Evolutionary conservation across 2,797 vertebrate species (phyloP), one percentile per base, ranked within the genome.

Genomic region (Okamejei kenojei): DNA sequence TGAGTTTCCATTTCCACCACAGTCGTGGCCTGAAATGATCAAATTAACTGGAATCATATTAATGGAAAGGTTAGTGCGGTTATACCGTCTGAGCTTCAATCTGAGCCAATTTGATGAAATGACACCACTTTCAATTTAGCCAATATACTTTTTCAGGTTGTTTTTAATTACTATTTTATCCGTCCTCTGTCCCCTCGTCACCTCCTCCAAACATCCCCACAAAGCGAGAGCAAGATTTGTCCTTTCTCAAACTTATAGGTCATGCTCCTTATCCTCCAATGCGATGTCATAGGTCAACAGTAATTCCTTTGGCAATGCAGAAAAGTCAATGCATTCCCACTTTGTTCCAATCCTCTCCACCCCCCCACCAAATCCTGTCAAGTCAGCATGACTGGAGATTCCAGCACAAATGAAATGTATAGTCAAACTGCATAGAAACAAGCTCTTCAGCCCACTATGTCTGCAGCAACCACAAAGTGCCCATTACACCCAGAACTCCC

Each of bases 1-100:
- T 92, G 90, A 76, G 73, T 92, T 92, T 92, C 29, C 68, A 92
- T 76, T 92, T 92, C 38, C 90, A 76, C 2, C 2, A 15, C 21
- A 29, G 71, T 54, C 32, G 54, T 58, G 23, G 35, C 26, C 38
- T 68, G 61, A 88, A 68, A 88, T 88, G n/a, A 38, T 63, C 15
- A 35, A 19, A 68, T 68, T 35, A 68, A 68, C 65, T 88, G 63
- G 84, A 35, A 88, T 45, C 65, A 7, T 76, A 58, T 73, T 73
- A 92, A 76, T 92, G 71, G 73, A 76, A 92, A 58, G 84, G 68
- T 92, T 76, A 76, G 35, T 17, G 5, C 2, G 32, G 84, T 23
- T 11, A 7, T 26, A 74, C 0, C n/a, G 71, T 29, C 58, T 54
- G 45, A 54, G 26, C 74, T 92, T 54, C 71, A 54, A 92, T 29